phyloP scores from a whole-genome alignment of 1,140 invertebrate genomes.

The Goniozus legneri region DNA sequence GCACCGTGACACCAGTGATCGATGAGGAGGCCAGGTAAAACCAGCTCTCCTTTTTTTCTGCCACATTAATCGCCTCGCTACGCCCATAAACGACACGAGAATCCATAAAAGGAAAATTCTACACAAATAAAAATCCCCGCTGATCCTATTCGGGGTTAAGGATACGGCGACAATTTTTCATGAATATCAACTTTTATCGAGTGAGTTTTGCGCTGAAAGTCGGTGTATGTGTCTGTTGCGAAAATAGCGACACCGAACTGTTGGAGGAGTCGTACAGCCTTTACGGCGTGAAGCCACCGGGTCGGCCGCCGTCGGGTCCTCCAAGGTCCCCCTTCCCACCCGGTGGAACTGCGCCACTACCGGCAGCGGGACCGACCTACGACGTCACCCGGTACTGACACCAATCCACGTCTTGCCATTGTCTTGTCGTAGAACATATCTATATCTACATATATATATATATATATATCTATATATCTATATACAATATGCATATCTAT shows the following conservation, averaged over 20 bases:
- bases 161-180: no score
- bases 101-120: no score
- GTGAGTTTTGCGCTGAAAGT: no score
- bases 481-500: no score
- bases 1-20: constrained; percentile 81
- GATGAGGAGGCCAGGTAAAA: constrained; percentile 84
- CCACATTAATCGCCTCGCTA: no score
- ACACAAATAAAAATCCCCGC: no score
- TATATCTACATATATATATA: no score
- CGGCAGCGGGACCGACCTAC: constrained; percentile 55
- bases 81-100: no score
- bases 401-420: constrained; percentile 14
- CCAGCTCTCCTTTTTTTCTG: constrained; percentile 15
- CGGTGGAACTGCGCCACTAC: constrained; percentile 53
- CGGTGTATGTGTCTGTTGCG: constrained; percentile 47
- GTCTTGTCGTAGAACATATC: no score
- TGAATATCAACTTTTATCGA: no score
- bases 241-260: constrained; percentile 72
- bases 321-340: constrained; percentile 51
- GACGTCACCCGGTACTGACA: constrained; percentile 56
- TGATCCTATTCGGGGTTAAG: no score
- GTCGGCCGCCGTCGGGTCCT: constrained; percentile 57
- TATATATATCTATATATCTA: no score
- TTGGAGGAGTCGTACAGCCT: constrained; percentile 76
- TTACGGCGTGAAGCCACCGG: constrained; percentile 70